Evolutionary conservation across 2,797 vertebrate genomes (phyloP).

Genomic region (Lepus oiostolus): DNA sequence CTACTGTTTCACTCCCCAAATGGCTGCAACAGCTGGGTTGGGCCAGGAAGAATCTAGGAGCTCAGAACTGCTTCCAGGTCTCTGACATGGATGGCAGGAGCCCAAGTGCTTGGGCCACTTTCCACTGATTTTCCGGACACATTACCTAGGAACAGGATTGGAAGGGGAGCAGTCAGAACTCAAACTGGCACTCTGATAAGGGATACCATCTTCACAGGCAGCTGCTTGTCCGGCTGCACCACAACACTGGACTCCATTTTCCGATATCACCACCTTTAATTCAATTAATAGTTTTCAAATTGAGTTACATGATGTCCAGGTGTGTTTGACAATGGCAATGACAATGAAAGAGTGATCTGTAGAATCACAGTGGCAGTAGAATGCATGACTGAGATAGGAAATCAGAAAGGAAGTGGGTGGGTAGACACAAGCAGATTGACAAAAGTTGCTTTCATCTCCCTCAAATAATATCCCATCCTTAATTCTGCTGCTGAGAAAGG

Average conservation of each 20-base stretch:
- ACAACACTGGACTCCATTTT: not conserved
- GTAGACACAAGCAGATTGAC: not conserved
- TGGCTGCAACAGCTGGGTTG: no score
- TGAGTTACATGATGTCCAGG: not conserved
- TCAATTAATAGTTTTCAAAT: not conserved
- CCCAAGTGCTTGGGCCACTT: no score
- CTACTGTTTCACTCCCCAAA: no score
- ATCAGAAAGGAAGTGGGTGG: not conserved
- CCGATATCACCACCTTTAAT: slow-evolving; percentile 1
- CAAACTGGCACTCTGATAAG: no score
- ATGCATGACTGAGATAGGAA: not conserved
- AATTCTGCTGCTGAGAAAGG: not conserved
- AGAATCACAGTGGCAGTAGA: not conserved
- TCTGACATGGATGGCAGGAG: no score
- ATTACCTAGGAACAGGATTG: no score
- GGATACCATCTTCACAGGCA: no score
- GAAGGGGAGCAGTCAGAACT: no score
- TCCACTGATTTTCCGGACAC: no score
- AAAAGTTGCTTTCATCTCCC: not conserved
- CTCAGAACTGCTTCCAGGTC: no score
- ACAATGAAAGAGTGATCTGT: not conserved
- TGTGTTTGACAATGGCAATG: not conserved
- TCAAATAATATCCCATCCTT: not conserved
- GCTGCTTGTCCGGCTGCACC: no score
- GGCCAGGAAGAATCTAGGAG: no score